These are phyloP conservation scores for Akabosia matsudoensis DNA, from an alignment of 1,140 invertebrate species.

Conservation along the genomic window DNA sequence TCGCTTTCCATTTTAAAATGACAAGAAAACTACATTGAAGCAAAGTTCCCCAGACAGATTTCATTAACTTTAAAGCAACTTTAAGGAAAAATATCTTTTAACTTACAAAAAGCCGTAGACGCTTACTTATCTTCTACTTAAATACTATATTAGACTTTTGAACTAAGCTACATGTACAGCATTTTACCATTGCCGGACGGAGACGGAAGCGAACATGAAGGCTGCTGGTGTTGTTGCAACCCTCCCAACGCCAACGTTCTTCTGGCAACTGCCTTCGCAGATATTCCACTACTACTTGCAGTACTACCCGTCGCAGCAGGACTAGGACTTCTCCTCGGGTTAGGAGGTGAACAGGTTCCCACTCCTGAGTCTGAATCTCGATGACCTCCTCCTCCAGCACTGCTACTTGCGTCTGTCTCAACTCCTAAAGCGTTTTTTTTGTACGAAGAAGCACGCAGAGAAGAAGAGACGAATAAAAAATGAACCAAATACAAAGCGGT, in stretches of 20 bases:
- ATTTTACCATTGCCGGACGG: slow-evolving; percentile 34
- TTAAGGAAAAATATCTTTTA: too few species aligned
- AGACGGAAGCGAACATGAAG: slow-evolving; percentile 44
- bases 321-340: slow-evolving; percentile 72
- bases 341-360: slow-evolving; percentile 57
- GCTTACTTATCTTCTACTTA: too few species aligned
- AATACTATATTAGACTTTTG: too few species aligned
- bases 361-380: slow-evolving; percentile 44
- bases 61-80: not conserved
- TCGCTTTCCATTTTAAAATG: not conserved
- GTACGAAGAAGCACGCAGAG: not conserved
- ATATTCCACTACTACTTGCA: not conserved
- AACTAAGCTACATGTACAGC: not conserved
- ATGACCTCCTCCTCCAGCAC: slow-evolving; percentile 2
- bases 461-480: not conserved
- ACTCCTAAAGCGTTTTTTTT: slow-evolving; percentile 21
- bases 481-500: not conserved
- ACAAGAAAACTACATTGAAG: too few species aligned
- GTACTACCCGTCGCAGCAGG: slow-evolving; percentile 61
- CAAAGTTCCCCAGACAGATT: not conserved
- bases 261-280: slow-evolving; percentile 58
- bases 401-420: slow-evolving; percentile 33
- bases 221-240: slow-evolving; percentile 10
- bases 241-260: slow-evolving; percentile 17
- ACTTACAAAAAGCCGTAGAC: not conserved